Conservation (phyloP, 2,888 invertebrate genomes). For the Ophion obscuratus region DNA sequence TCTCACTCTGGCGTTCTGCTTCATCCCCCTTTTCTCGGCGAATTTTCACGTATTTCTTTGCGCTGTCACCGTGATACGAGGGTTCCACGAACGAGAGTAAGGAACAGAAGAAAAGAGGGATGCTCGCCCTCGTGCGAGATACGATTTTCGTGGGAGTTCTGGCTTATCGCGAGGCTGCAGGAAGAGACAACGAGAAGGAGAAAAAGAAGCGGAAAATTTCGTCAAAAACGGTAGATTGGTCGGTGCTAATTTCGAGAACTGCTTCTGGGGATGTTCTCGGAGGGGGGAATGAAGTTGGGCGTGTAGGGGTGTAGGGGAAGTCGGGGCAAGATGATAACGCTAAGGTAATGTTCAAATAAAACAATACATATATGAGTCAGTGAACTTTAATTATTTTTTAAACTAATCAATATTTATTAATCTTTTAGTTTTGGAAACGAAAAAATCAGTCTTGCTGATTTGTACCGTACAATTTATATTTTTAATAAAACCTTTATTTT, state of each 20-base stretch:
- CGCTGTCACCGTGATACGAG: conserved; percentile 28
- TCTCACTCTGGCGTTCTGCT: neutral
- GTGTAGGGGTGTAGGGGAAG: no score
- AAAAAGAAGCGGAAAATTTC: conserved; percentile 6
- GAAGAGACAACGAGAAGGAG: neutral
- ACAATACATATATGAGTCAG: no score
- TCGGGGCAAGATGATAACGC: no score
- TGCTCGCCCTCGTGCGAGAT: conserved; percentile 43
- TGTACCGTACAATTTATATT: no score
- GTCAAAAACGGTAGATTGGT: neutral
- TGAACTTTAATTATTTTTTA: no score
- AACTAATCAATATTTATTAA: no score
- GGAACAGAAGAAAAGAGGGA: conserved; percentile 18
- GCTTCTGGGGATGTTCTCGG: neutral
- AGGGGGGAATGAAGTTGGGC: neutral
- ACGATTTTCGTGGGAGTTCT: conserved; percentile 30
- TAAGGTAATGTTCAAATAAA: no score
- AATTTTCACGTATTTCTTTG: conserved; percentile 48
- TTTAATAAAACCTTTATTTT: no score
- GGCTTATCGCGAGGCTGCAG: neutral
- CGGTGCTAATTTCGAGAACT: conserved; percentile 5
- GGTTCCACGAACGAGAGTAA: conserved; percentile 4
- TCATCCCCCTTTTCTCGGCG: conserved; percentile 4
- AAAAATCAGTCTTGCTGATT: no score
- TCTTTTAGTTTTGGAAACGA: no score